A percentile compares a stretch with the other conserved stretches of the same genome.
phyloP scores from a whole-genome alignment of 1,140 invertebrate genomes.

The Thalassaphorura encarpata region DNA sequence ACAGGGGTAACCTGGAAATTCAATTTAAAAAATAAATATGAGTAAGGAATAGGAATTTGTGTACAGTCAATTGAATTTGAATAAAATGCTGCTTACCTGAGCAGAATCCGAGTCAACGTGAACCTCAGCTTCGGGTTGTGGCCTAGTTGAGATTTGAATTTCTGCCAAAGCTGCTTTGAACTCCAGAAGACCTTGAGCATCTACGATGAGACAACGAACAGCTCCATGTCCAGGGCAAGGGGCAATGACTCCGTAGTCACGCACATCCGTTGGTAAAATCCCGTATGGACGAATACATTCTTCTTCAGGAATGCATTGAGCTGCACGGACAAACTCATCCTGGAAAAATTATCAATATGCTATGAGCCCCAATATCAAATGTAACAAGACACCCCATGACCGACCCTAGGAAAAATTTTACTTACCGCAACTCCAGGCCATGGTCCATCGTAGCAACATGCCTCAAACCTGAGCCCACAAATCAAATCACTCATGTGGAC shows the following conservation, averaged over 20 bases:
- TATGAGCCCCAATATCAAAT: neutral
- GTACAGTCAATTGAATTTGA: too few relatives aligned
- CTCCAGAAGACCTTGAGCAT: neutral
- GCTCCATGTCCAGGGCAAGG: constrained; percentile 24
- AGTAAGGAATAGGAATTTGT: neutral
- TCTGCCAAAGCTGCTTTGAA: constrained; percentile 6
- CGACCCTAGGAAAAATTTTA: neutral
- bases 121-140: neutral
- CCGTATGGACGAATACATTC: constrained; percentile 21
- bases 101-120: neutral
- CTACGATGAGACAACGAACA: constrained; percentile 21
- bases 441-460: constrained; percentile 14
- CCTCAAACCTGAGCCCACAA: constrained; percentile 3
- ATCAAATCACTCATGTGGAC: neutral
- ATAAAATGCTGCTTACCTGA: too few relatives aligned
- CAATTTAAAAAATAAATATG: neutral
- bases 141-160: neutral
- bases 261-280: constrained; percentile 16
- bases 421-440: constrained; percentile 25
- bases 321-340: constrained; percentile 14
- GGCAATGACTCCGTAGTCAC: constrained; percentile 25
- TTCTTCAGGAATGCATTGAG: constrained; percentile 18
- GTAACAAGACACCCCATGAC: neutral
- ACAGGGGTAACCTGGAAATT: constrained; percentile 1
- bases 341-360: constrained; percentile 11